These are phyloP conservation scores for Carterocephalus palaemon DNA, from an alignment of 2,888 invertebrate genomes.

Conservation along the genomic window DNA sequence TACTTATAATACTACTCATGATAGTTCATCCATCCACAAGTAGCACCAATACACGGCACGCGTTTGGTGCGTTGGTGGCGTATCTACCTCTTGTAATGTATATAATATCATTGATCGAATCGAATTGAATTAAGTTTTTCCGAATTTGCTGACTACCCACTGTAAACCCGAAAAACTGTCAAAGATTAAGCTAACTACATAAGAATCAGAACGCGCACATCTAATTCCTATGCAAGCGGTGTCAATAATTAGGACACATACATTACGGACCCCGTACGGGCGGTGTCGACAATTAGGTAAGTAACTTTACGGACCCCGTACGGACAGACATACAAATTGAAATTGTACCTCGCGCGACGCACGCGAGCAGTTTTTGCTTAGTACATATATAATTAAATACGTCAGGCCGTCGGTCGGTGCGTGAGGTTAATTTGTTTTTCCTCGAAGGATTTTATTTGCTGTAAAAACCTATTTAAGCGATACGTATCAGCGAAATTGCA, in stretches of 20 bases:
- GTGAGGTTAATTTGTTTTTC: constrained; percentile 34
- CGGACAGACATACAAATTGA: constrained; percentile 16
- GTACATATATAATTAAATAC: constrained; percentile 31
- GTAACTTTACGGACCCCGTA: constrained; percentile 25
- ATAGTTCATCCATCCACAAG: no score
- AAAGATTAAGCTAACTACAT: no score
- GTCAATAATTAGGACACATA: neutral
- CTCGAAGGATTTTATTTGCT: constrained; percentile 21
- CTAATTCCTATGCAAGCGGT: no score
- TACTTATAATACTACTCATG: neutral
- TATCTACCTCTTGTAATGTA: no score
- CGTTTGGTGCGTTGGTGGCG: no score
- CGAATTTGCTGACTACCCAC: no score
- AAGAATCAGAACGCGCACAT: no score
- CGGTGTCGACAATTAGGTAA: constrained; percentile 8
- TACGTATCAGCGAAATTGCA: constrained; percentile 24
- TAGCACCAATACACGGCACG: no score
- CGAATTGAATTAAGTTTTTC: no score
- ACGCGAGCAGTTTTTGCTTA: constrained; percentile 21
- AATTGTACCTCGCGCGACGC: constrained; percentile 10
- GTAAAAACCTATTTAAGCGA: constrained; percentile 26
- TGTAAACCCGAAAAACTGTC: no score
- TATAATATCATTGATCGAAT: no score
- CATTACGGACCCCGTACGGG: no score
- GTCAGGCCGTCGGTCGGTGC: constrained; percentile 28